Percentiles rank a stretch among this genome's conserved stretches.
phyloP scores from a whole-genome alignment of 2,113 vertebrate species.

The Hemiscyllium ocellatum region DNA sequence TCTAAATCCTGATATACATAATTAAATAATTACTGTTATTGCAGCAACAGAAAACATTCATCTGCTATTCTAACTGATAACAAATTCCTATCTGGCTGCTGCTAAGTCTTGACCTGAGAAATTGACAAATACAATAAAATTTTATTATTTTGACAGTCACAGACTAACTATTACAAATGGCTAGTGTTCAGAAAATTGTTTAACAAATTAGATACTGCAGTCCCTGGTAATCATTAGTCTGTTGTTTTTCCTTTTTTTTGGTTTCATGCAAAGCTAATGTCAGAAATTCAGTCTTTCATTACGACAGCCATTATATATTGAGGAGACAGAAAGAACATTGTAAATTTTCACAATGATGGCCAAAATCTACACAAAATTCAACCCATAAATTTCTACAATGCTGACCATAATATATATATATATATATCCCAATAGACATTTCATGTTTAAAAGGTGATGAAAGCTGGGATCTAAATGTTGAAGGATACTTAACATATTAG shows the following conservation, averaged over 20 bases:
- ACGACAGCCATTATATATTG: neutral
- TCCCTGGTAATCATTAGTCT: neutral
- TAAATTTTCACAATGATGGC: neutral
- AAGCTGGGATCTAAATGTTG: too few species aligned
- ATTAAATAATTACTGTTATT: slow-evolving; percentile 15
- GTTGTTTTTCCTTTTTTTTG: neutral
- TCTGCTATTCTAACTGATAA: neutral
- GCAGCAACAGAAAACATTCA: neutral
- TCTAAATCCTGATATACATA: neutral
- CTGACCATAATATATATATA: neutral
- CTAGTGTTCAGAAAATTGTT: neutral
- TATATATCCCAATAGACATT: too few species aligned
- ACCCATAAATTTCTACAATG: neutral
- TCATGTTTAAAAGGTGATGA: too few species aligned
- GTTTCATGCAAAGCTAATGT: neutral
- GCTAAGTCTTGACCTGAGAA: neutral
- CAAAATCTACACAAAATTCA: neutral
- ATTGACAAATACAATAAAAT: neutral
- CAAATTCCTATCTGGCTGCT: neutral
- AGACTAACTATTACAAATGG: neutral
- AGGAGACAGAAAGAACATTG: neutral
- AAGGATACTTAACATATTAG: too few species aligned
- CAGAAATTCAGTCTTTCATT: neutral
- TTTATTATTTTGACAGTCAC: neutral
- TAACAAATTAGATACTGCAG: neutral